Percentiles rank a stretch among this genome's conserved stretches.
Conservation (phyloP, 2,113 vertebrate species). For the Sitta europaea region DNA sequence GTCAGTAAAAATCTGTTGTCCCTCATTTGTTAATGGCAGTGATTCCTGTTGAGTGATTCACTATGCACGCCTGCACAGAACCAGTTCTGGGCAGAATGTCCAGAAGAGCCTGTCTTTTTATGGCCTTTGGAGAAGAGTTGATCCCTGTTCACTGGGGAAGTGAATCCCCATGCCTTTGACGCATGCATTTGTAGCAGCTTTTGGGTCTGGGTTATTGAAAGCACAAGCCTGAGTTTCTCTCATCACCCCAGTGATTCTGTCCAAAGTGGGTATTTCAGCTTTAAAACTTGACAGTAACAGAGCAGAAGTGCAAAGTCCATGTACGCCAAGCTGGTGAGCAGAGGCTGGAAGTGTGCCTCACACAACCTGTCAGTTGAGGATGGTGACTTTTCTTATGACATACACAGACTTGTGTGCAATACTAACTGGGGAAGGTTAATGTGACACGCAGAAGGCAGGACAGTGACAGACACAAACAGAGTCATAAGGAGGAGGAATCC, state of each 20-base stretch:
- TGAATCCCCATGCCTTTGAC: not conserved
- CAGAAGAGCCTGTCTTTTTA: not conserved
- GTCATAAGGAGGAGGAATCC: constrained; percentile 26
- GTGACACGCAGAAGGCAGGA: not conserved
- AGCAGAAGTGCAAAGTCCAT: not conserved
- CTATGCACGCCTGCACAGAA: not conserved
- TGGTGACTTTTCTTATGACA: accelerated
- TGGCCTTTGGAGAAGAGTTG: not conserved
- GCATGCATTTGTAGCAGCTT: not conserved
- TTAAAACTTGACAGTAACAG: not conserved
- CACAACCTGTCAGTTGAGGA: accelerated
- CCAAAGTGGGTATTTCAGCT: accelerated
- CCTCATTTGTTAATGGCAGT: constrained; percentile 67
- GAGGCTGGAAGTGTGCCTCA: not conserved
- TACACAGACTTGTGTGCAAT: accelerated
- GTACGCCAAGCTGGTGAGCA: not conserved
- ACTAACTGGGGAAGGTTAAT: accelerated
- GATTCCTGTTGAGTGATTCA: constrained; percentile 38
- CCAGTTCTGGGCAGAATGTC: not conserved
- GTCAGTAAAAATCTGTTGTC: constrained; percentile 64
- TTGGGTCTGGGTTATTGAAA: not conserved
- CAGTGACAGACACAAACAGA: not conserved
- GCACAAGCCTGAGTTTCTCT: not conserved
- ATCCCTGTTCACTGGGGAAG: not conserved
- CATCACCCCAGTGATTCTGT: accelerated